Evolutionary conservation across 2,888 invertebrate genomes (phyloP).

Genomic region (Hypsopygia costalis): DNA sequence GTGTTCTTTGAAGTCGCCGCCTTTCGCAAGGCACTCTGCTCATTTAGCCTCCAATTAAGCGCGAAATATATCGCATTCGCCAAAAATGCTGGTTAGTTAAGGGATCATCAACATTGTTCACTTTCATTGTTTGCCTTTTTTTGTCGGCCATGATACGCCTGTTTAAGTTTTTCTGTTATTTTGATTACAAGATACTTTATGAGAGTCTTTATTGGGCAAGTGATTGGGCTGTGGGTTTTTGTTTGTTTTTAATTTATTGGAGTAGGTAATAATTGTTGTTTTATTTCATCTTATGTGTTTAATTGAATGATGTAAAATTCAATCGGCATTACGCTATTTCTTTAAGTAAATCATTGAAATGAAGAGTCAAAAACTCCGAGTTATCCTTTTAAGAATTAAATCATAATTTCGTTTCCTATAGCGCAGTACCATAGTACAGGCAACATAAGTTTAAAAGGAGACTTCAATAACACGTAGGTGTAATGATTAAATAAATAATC

Average conservation of each 20-base stretch:
- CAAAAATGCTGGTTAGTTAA: slow-evolving; percentile 42
- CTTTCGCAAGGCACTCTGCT: slow-evolving; percentile 51
- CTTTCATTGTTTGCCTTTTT: slow-evolving; percentile 55
- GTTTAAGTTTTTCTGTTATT: slow-evolving; percentile 31
- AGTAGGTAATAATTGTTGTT: background rate
- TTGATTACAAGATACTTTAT: slow-evolving; percentile 8
- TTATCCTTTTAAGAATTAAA: no score
- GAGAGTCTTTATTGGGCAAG: slow-evolving; percentile 10
- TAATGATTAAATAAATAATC: no score
- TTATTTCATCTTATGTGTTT: no score
- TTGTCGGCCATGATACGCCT: slow-evolving; percentile 43
- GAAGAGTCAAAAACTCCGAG: no score
- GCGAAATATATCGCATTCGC: slow-evolving; percentile 59
- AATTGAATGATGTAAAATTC: no score
- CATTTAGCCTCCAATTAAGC: slow-evolving; percentile 71
- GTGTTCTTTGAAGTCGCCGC: slow-evolving; percentile 64
- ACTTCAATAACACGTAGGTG: no score
- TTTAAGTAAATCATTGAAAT: no score
- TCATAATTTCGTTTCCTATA: no score
- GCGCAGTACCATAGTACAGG: no score
- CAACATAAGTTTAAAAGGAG: no score
- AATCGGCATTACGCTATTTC: no score
- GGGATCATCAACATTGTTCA: slow-evolving; percentile 66
- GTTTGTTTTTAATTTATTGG: background rate
- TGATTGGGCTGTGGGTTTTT: slow-evolving; percentile 15